A percentile compares a stretch with the other conserved stretches of the same genome.
phyloP scores from a whole-genome alignment of 2,113 vertebrate genomes.

The Pedionomus torquatus region DNA sequence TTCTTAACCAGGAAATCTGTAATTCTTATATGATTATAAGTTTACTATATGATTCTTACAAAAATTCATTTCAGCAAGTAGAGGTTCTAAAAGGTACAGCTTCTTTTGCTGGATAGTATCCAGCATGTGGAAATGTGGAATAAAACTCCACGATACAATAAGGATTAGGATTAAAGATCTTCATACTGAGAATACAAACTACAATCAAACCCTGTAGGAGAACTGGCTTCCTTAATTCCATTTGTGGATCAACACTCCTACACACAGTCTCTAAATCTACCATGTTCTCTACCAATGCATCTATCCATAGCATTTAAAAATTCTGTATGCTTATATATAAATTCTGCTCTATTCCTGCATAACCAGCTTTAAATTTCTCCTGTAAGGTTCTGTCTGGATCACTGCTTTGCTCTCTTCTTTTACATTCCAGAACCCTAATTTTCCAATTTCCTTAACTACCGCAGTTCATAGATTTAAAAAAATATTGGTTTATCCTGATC shows the following conservation, averaged over 20 bases:
- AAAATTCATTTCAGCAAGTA: neutral
- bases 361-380: neutral
- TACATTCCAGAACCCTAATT: neutral
- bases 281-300: neutral
- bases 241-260: neutral
- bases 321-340: neutral
- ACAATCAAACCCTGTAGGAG: neutral
- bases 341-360: neutral
- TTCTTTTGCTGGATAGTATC: neutral
- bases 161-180: neutral
- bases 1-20: neutral
- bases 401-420: neutral
- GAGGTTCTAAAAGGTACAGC: neutral
- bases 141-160: neutral
- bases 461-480: neutral
- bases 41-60: neutral
- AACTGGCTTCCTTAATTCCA: neutral
- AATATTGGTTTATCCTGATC: neutral
- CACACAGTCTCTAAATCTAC: neutral
- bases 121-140: rapidly evolving
- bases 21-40: neutral
- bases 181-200: neutral
- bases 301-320: neutral
- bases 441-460: neutral
- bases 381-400: neutral